Percentiles rank a stretch among this genome's conserved stretches.
These are phyloP conservation scores for Gibbula magus DNA, from an alignment of 2,888 invertebrate species.

Conservation along the genomic window DNA sequence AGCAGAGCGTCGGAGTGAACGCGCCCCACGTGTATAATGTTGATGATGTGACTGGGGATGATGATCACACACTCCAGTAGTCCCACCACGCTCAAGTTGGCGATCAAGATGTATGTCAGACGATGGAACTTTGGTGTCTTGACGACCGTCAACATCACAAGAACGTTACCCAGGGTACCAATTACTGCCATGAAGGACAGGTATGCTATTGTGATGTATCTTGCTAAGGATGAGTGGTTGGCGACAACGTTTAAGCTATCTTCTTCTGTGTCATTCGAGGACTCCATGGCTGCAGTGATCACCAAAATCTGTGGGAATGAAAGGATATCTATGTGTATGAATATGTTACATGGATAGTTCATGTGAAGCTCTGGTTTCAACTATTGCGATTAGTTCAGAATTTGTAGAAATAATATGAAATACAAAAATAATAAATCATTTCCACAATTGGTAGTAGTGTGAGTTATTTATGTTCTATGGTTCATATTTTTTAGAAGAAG, in stretches of 20 bases:
- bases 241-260: background rate
- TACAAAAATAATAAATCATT: too few species aligned
- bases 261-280: too few species aligned
- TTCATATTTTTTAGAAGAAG: too few species aligned
- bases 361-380: too few species aligned
- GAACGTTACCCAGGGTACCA: slow-evolving; percentile 26
- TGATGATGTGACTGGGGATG: slow-evolving; percentile 29
- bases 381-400: too few species aligned
- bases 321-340: too few species aligned
- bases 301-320: too few species aligned
- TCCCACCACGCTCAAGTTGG: slow-evolving; percentile 30
- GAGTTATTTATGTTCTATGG: too few species aligned
- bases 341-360: too few species aligned
- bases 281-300: too few species aligned
- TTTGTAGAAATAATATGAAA: too few species aligned
- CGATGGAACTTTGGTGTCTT: slow-evolving; percentile 24
- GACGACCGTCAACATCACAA: slow-evolving; percentile 22
- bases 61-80: slow-evolving; percentile 21
- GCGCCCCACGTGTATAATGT: background rate
- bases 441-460: too few species aligned
- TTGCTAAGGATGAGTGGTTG: background rate
- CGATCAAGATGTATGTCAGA: slow-evolving; percentile 26
- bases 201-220: slow-evolving; percentile 12
- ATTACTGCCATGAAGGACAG: slow-evolving; percentile 27
- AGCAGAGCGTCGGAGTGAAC: background rate